A percentile compares a stretch with the other conserved stretches of the same genome.
These are phyloP conservation scores for Oriolus oriolus DNA, from an alignment of 2,113 vertebrate genomes.

Conservation along the genomic window DNA sequence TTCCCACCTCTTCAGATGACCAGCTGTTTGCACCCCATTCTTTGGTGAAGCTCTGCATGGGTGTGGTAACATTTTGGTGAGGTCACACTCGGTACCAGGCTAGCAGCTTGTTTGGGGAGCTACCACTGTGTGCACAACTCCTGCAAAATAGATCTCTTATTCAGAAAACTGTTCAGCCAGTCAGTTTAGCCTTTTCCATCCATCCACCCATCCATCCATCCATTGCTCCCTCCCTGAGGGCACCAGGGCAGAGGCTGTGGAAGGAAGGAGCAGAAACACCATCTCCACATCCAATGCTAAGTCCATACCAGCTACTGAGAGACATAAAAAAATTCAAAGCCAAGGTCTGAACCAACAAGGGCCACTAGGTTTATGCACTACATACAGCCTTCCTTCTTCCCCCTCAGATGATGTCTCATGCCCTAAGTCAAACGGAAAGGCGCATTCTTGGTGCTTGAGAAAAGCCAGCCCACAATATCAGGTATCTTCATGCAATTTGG, in stretches of 20 bases:
- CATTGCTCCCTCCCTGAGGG: not conserved
- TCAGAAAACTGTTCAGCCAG: not conserved
- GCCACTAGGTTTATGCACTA: not conserved
- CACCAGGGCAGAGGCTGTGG: not conserved
- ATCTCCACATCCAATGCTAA: rapidly evolving
- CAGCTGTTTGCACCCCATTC: not conserved
- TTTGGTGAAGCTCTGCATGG: rapidly evolving
- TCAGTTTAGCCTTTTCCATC: not conserved
- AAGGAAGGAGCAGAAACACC: not conserved
- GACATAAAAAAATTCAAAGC: not conserved
- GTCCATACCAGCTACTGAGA: not conserved
- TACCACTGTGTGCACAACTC: not conserved
- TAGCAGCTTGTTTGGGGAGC: not conserved
- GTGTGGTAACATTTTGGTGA: not conserved
- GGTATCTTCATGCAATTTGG: not conserved
- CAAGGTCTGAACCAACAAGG: not conserved
- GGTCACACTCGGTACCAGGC: not conserved
- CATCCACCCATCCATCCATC: not conserved
- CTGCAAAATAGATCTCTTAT: not conserved
- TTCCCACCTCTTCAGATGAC: not conserved
- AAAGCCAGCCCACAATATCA: not conserved
- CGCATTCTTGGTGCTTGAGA: not conserved
- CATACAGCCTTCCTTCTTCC: not conserved
- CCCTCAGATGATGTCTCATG: not conserved
- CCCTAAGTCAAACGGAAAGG: not conserved